These are phyloP conservation scores for Pycnomerus fuliginosus DNA, from an alignment of 2,888 invertebrate genomes.

Conservation along the genomic window DNA sequence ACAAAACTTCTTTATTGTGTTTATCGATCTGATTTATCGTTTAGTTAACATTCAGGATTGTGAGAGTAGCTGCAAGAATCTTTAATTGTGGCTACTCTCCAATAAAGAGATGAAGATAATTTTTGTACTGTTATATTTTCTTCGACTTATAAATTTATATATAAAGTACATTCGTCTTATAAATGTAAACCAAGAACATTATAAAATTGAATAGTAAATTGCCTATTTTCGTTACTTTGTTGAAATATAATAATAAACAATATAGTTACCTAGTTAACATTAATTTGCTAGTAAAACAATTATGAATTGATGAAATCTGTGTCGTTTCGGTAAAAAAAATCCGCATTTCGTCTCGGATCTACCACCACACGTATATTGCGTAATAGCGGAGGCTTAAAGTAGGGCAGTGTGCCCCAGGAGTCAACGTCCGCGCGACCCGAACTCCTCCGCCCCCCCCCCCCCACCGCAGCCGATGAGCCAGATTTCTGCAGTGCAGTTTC, in stretches of 20 bases:
- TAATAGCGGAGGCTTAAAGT: constrained; percentile 36
- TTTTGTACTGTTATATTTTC: constrained; percentile 40
- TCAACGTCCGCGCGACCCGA: constrained; percentile 41
- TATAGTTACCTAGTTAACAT: constrained; percentile 34
- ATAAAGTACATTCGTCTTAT: constrained; percentile 44
- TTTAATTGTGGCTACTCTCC: too few relatives aligned
- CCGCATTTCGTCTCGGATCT: constrained; percentile 8
- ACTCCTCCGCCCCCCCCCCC: constrained; percentile 19
- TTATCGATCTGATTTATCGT: too few relatives aligned
- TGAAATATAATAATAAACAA: constrained; percentile 32
- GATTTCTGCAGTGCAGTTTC: constrained; percentile 33
- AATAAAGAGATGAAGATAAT: too few relatives aligned
- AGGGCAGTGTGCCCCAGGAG: constrained; percentile 48
- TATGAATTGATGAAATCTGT: constrained; percentile 15
- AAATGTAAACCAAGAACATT: constrained; percentile 42
- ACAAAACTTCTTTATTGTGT: too few relatives aligned
- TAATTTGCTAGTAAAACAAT: constrained; percentile 27
- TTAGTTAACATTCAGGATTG: background rate
- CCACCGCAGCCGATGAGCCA: constrained; percentile 6
- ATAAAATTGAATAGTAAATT: constrained; percentile 41
- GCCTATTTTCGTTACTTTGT: constrained; percentile 34
- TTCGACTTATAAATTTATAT: constrained; percentile 40
- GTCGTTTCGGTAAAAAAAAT: constrained; percentile 2
- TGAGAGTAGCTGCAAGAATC: too few relatives aligned
- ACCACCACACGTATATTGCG: constrained; percentile 16